Conservation (phyloP, 2,797 vertebrate genomes). For the Rhinophrynus dorsalis region DNA sequence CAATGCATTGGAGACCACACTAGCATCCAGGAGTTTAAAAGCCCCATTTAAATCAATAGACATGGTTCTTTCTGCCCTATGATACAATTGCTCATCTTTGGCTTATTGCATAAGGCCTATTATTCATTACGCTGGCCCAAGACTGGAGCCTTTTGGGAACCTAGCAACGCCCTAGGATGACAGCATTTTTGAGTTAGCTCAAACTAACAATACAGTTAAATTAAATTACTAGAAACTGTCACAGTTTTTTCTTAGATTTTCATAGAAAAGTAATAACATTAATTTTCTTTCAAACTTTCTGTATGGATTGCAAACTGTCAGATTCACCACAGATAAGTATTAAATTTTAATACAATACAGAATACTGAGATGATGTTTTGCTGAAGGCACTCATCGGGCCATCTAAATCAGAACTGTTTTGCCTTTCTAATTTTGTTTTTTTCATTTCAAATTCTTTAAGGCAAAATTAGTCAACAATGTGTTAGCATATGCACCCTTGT, state of each 20-base stretch:
- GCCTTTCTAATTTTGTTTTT: slow-evolving; percentile 62
- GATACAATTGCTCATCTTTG: too few species aligned
- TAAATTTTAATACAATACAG: slow-evolving; percentile 75
- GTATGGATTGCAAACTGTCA: slow-evolving; percentile 69
- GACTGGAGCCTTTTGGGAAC: too few species aligned
- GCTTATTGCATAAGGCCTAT: too few species aligned
- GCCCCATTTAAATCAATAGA: too few species aligned
- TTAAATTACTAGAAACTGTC: neutral
- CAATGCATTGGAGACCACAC: too few species aligned
- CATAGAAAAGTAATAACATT: slow-evolving; percentile 75
- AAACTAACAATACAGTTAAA: too few species aligned
- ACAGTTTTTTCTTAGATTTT: slow-evolving; percentile 22
- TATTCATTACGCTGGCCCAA: neutral
- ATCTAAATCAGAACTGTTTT: slow-evolving; percentile 63
- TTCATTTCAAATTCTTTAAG: slow-evolving; percentile 42
- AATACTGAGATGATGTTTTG: slow-evolving; percentile 59
- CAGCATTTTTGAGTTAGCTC: too few species aligned
- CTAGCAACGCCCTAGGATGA: too few species aligned
- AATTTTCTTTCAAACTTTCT: slow-evolving; percentile 72
- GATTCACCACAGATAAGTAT: slow-evolving; percentile 70
- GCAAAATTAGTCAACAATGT: slow-evolving; percentile 32
- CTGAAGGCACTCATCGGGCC: slow-evolving; percentile 58
- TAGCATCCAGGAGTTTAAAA: too few species aligned
- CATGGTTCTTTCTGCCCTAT: too few species aligned
- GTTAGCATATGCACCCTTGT: slow-evolving; percentile 16